These are phyloP conservation scores for Schizaphis graminum DNA, from an alignment of 2,888 invertebrate genomes.

Conservation along the genomic window DNA sequence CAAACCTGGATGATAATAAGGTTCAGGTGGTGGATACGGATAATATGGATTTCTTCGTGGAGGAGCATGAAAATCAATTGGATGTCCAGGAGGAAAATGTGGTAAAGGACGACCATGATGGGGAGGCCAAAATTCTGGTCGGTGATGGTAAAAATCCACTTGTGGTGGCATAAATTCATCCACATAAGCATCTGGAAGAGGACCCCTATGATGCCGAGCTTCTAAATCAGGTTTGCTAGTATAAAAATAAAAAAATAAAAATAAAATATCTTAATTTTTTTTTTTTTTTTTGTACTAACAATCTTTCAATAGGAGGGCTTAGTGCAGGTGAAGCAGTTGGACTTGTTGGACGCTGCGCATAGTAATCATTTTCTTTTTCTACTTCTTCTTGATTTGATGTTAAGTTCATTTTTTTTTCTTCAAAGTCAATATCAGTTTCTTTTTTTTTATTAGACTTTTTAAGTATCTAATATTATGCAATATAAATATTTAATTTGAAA, in stretches of 20 bases:
- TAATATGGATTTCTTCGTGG: slow-evolving; percentile 60
- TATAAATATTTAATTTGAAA: background rate
- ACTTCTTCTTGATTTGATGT: slow-evolving; percentile 84
- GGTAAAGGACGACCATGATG: slow-evolving; percentile 64
- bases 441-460: slow-evolving; percentile 93
- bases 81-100: slow-evolving; percentile 65
- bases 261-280: background rate
- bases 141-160: slow-evolving; percentile 64
- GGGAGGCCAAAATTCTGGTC: slow-evolving; percentile 67
- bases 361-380: slow-evolving; percentile 80
- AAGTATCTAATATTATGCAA: slow-evolving; percentile 75
- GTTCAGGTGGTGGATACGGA: slow-evolving; percentile 60
- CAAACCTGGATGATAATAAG: slow-evolving; percentile 65
- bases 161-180: slow-evolving; percentile 60
- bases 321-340: slow-evolving; percentile 70
- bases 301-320: slow-evolving; percentile 64
- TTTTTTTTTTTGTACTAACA: slow-evolving; percentile 39
- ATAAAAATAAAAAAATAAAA: background rate
- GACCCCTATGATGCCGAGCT: slow-evolving; percentile 56
- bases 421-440: slow-evolving; percentile 95
- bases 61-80: slow-evolving; percentile 60
- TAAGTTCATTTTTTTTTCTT: slow-evolving; percentile 94
- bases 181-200: slow-evolving; percentile 50
- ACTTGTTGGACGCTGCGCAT: slow-evolving; percentile 76
- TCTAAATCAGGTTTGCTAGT: slow-evolving; percentile 60